Evolutionary conservation across 1,140 invertebrate genomes (phyloP).

Genomic region (Calephelis nemesis): DNA sequence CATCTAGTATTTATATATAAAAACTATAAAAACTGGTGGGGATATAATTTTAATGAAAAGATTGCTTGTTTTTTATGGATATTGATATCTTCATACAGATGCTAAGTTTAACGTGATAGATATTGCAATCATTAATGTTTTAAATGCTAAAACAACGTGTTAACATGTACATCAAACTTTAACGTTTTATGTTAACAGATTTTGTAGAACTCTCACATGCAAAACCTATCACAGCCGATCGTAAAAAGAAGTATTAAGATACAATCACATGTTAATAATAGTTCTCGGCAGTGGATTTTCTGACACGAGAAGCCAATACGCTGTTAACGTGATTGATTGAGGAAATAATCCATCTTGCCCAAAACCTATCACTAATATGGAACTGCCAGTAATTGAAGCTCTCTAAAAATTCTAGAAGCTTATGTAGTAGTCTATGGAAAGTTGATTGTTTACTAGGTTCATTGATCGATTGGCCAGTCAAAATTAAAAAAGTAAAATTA

Average conservation of each 20-base stretch:
- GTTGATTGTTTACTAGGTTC: conserved; percentile 36
- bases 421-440: conserved; percentile 53
- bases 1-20: too few relatives aligned
- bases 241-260: neutral
- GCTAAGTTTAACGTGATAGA: too few relatives aligned
- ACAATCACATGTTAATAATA: conserved; percentile 3
- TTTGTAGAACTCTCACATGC: neutral
- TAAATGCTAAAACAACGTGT: too few relatives aligned
- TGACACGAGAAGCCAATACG: neutral
- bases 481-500: conserved; percentile 7
- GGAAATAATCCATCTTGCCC: neutral
- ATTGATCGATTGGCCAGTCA: conserved; percentile 11
- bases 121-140: too few relatives aligned
- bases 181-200: too few relatives aligned
- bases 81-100: too few relatives aligned
- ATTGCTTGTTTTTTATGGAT: too few relatives aligned
- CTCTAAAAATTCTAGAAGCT: conserved; percentile 65
- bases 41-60: too few relatives aligned
- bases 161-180: neutral
- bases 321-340: neutral
- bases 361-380: neutral
- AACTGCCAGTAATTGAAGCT: conserved; percentile 40
- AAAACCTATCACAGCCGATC: conserved; percentile 3
- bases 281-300: neutral
- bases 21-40: too few relatives aligned